phyloP scores from a whole-genome alignment of 1,140 invertebrate species.

The Nebria ingens region DNA sequence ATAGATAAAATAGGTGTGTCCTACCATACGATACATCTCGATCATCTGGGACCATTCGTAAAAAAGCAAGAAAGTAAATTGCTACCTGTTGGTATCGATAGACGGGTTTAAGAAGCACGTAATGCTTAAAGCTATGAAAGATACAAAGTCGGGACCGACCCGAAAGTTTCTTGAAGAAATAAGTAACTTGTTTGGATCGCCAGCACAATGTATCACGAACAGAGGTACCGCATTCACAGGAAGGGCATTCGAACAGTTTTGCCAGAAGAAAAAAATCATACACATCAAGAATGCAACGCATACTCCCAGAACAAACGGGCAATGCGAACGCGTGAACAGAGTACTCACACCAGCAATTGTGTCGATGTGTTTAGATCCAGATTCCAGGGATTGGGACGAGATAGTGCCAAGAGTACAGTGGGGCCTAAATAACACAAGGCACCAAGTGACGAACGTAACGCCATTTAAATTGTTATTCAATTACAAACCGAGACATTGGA shows the following conservation, averaged over 20 bases:
- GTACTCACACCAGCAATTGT: slow-evolving; percentile 15
- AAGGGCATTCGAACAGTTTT: slow-evolving; percentile 22
- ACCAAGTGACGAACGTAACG: slow-evolving; percentile 9
- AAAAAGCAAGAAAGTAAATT: slow-evolving; percentile 22
- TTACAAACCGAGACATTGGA: not conserved
- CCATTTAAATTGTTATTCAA: not conserved
- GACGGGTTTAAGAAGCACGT: slow-evolving; percentile 22
- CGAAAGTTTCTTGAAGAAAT: slow-evolving; percentile 13
- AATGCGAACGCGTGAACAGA: slow-evolving; percentile 26
- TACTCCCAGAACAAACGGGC: slow-evolving; percentile 26
- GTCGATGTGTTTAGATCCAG: slow-evolving; percentile 10
- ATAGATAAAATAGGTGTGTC: slow-evolving; percentile 24
- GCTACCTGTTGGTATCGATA: slow-evolving; percentile 22
- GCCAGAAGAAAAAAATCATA: slow-evolving; percentile 17
- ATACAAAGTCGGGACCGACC: slow-evolving; percentile 8
- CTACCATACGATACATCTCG: slow-evolving; percentile 27
- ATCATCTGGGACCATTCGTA: slow-evolving; percentile 25
- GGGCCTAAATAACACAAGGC: slow-evolving; percentile 19
- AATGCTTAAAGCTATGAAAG: slow-evolving; percentile 23
- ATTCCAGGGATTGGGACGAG: slow-evolving; percentile 19
- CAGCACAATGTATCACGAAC: slow-evolving; percentile 21
- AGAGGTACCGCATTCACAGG: slow-evolving; percentile 23
- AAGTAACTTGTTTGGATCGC: slow-evolving; percentile 18
- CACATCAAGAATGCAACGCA: slow-evolving; percentile 24
- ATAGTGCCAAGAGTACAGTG: slow-evolving; percentile 18